Conservation (phyloP, 2,797 vertebrate species). For the Naso thynnoides region DNA sequence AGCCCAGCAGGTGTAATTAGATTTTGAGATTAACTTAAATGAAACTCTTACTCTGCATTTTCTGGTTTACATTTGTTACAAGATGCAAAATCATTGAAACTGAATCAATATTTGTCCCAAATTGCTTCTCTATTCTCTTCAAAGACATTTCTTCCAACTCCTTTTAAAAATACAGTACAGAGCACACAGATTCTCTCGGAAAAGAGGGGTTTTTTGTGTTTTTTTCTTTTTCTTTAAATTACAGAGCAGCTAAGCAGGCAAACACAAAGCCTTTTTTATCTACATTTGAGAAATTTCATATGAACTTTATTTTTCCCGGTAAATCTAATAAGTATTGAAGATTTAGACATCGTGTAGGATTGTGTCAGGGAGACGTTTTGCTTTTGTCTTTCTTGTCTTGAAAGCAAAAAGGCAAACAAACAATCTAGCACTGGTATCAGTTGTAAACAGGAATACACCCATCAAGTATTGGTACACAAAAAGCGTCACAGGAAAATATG, state of each 20-base stretch:
- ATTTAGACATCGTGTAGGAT: constrained; percentile 34
- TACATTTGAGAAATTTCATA: constrained; percentile 40
- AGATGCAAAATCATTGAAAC: constrained; percentile 43
- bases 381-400: constrained; percentile 2
- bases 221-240: no score
- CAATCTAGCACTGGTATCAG: constrained; percentile 19
- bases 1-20: neutral
- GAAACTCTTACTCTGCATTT: constrained; percentile 1
- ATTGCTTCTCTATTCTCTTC: constrained; percentile 9
- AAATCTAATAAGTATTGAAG: constrained; percentile 45
- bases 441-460: constrained; percentile 6
- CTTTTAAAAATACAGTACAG: no score
- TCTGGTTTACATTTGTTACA: constrained; percentile 35
- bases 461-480: neutral
- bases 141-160: constrained; percentile 31
- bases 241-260: neutral
- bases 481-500: constrained; percentile 6
- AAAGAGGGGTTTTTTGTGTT: no score
- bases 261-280: constrained; percentile 1
- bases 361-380: constrained; percentile 37
- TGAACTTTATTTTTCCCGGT: constrained; percentile 45
- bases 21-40: constrained; percentile 12
- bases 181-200: neutral
- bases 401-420: constrained; percentile 2
- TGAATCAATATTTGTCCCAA: constrained; percentile 48